Conservation (phyloP, 2,888 invertebrate species). For the Steromphala cineraria region DNA sequence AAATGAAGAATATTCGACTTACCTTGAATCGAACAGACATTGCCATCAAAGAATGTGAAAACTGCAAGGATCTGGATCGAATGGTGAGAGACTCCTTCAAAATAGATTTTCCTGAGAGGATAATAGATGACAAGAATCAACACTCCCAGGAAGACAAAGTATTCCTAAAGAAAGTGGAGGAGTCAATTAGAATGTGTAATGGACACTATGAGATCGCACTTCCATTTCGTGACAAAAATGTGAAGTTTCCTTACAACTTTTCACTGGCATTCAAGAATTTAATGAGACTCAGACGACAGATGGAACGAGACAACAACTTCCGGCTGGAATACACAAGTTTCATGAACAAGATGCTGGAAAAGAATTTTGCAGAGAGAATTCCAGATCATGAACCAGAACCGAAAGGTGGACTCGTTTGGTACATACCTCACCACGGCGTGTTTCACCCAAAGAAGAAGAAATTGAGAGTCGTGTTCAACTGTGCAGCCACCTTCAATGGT, state of each 20-base stretch:
- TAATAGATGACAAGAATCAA: slow-evolving; percentile 1
- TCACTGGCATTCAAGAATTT: not conserved
- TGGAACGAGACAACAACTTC: not conserved
- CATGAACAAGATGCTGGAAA: too few species aligned
- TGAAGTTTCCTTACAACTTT: slow-evolving; percentile 19
- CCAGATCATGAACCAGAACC: not conserved
- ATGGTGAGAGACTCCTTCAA: too few species aligned
- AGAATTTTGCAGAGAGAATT: slow-evolving; percentile 28
- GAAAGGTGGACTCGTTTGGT: slow-evolving; percentile 31
- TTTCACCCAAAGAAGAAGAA: slow-evolving; percentile 37
- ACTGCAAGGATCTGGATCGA: too few species aligned
- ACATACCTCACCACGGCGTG: slow-evolving; percentile 35
- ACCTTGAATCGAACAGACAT: too few species aligned
- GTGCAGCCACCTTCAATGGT: slow-evolving; percentile 34
- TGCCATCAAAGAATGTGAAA: too few species aligned
- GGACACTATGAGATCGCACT: slow-evolving; percentile 26
- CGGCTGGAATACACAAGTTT: slow-evolving; percentile 21
- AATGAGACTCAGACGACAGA: not conserved
- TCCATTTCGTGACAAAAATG: slow-evolving; percentile 18
- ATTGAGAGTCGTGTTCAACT: slow-evolving; percentile 39
- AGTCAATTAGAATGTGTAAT: slow-evolving; percentile 2
- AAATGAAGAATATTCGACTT: too few species aligned
- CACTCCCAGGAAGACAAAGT: slow-evolving; percentile 18
- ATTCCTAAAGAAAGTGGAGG: slow-evolving; percentile 15
- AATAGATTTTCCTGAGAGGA: too few species aligned